Percentiles rank a stretch among this genome's conserved stretches.
Evolutionary conservation across 2,113 vertebrate genomes (phyloP).

Genomic region (Rhynchomys soricoides): DNA sequence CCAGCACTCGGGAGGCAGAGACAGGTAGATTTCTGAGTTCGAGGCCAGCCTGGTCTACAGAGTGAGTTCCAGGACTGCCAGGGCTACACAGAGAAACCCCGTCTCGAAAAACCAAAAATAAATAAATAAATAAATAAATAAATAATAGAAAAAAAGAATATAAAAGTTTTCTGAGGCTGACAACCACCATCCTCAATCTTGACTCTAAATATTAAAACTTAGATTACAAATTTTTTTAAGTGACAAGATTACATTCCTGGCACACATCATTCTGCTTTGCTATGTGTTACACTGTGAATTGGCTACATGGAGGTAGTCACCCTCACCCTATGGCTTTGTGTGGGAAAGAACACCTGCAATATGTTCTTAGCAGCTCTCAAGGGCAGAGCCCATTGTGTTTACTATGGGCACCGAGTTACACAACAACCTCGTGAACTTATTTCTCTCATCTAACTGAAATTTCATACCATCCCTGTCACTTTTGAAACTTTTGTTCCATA

Average conservation of each 20-base stretch:
- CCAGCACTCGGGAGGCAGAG: too few species aligned
- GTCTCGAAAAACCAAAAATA: too few species aligned
- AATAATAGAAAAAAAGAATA: too few species aligned
- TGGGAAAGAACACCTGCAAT: not conserved
- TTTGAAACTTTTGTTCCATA: not conserved
- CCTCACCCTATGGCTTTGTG: not conserved
- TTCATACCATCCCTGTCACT: not conserved
- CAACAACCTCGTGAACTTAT: not conserved
- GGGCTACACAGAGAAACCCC: too few species aligned
- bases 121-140: too few species aligned
- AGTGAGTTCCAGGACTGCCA: too few species aligned
- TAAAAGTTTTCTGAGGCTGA: not conserved
- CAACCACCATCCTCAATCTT: not conserved
- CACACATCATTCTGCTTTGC: not conserved
- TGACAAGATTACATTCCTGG: not conserved
- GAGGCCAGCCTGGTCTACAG: too few species aligned
- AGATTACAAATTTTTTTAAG: not conserved
- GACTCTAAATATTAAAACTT: constrained; percentile 37
- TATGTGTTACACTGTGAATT: not conserved
- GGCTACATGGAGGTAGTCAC: not conserved
- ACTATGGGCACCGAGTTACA: not conserved
- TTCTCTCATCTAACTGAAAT: not conserved
- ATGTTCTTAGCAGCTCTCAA: not conserved
- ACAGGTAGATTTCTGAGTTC: too few species aligned
- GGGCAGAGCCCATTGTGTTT: not conserved